A percentile compares a stretch with the other conserved stretches of the same genome.
These are phyloP conservation scores for Acanthococcus lagerstroemiae DNA, from an alignment of 2,888 invertebrate species.

Conservation along the genomic window DNA sequence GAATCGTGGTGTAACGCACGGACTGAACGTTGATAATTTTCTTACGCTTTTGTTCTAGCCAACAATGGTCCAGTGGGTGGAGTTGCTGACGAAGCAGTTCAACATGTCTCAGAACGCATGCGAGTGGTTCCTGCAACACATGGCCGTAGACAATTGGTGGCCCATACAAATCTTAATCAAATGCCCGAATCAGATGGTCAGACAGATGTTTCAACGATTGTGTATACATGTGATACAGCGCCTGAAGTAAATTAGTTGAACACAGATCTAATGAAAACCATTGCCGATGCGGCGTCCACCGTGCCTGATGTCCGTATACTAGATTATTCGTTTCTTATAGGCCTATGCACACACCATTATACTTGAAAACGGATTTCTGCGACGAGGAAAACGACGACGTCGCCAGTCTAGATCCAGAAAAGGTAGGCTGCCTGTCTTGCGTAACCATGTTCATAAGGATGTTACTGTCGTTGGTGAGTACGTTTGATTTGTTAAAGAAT, in stretches of 20 bases:
- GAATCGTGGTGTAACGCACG: neutral
- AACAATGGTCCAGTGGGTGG: slow-evolving; percentile 95
- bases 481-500: neutral
- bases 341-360: slow-evolving; percentile 8
- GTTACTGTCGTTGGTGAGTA: slow-evolving; percentile 65
- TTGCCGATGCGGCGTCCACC: neutral
- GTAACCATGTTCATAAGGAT: slow-evolving; percentile 87
- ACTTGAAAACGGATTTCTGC: slow-evolving; percentile 49
- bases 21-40: too few species aligned
- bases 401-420: slow-evolving; percentile 47
- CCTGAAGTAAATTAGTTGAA: slow-evolving; percentile 65
- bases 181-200: slow-evolving; percentile 92
- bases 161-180: slow-evolving; percentile 85
- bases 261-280: neutral
- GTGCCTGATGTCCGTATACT: neutral
- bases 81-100: slow-evolving; percentile 86
- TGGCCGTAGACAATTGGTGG: slow-evolving; percentile 93
- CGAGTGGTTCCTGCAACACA: slow-evolving; percentile 84
- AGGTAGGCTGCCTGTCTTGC: slow-evolving; percentile 68
- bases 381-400: slow-evolving; percentile 46
- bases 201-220: slow-evolving; percentile 92
- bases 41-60: slow-evolving; percentile 49
- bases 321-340: neutral
- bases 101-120: slow-evolving; percentile 81
- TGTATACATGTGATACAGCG: slow-evolving; percentile 91